phyloP scores from a whole-genome alignment of 2,888 invertebrate genomes.

The Nomada goodeniana region DNA sequence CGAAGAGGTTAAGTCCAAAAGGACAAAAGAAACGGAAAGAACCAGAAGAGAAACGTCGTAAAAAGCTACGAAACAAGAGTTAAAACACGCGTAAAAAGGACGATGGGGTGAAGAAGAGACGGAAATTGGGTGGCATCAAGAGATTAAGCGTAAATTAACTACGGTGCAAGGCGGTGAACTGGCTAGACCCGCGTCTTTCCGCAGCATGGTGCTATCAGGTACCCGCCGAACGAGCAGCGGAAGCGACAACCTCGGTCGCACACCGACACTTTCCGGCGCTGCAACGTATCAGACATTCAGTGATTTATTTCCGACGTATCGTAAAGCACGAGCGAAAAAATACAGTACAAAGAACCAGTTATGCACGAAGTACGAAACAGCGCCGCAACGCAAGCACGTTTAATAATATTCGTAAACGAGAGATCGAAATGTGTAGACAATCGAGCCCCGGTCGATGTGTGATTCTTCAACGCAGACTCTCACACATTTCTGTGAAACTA shows the following conservation, averaged over 20 bases:
- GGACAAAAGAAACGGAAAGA: too few relatives aligned
- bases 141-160: constrained; percentile 64
- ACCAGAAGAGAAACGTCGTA: neutral
- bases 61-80: neutral
- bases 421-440: constrained; percentile 32
- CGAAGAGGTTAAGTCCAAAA: neutral
- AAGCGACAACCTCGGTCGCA: constrained; percentile 46
- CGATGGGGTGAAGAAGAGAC: constrained; percentile 9
- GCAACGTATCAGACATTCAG: constrained; percentile 67
- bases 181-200: constrained; percentile 20
- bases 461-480: constrained; percentile 31
- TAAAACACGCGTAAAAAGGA: neutral
- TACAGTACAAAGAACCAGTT: constrained; percentile 32
- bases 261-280: constrained; percentile 54
- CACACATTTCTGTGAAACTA: constrained; percentile 9
- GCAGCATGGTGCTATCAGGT: constrained; percentile 62
- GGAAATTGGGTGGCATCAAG: constrained; percentile 48
- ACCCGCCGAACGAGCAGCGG: constrained; percentile 56
- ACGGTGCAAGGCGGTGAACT: constrained; percentile 18
- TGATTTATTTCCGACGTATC: constrained; percentile 61
- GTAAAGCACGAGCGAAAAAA: constrained; percentile 63
- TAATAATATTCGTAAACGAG: constrained; percentile 41
- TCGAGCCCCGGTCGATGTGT: constrained; percentile 15
- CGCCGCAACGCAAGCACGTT: constrained; percentile 27
- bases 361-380: constrained; percentile 27